Conservation (phyloP, 2,888 invertebrate species). For the Eumacrocentrus americanus region DNA sequence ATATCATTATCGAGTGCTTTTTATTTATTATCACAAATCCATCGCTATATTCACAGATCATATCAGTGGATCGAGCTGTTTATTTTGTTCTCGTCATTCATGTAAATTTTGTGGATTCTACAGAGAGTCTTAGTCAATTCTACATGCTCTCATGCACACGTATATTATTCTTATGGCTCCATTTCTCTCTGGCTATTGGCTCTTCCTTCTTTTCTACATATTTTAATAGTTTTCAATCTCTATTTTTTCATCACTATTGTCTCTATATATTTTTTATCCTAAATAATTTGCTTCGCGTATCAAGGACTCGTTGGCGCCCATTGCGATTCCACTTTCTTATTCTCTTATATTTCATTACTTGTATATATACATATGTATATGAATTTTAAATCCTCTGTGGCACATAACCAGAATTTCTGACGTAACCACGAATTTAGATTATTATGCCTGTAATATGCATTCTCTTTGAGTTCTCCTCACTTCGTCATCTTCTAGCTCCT, state of each 20-base stretch:
- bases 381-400: too few species aligned
- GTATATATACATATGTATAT: too few species aligned
- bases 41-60: conserved; percentile 26
- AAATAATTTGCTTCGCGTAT: background rate
- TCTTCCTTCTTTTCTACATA: background rate
- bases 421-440: background rate
- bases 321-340: background rate
- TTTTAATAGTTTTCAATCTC: background rate
- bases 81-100: background rate
- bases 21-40: conserved; percentile 21
- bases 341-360: background rate
- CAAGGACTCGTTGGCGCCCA: background rate
- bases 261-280: background rate
- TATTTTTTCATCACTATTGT: background rate
- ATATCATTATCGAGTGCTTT: conserved; percentile 17
- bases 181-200: background rate
- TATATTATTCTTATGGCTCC: conserved; percentile 22
- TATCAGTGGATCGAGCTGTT: background rate
- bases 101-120: too few species aligned
- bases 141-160: conserved; percentile 11
- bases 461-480: background rate
- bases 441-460: background rate
- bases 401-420: background rate
- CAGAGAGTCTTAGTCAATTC: too few species aligned
- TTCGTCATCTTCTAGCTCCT: background rate